Percentiles rank a stretch among this genome's conserved stretches.
These are phyloP conservation scores for Sphaerophoria rueppellii DNA, from an alignment of 2,888 invertebrate genomes.

Conservation along the genomic window DNA sequence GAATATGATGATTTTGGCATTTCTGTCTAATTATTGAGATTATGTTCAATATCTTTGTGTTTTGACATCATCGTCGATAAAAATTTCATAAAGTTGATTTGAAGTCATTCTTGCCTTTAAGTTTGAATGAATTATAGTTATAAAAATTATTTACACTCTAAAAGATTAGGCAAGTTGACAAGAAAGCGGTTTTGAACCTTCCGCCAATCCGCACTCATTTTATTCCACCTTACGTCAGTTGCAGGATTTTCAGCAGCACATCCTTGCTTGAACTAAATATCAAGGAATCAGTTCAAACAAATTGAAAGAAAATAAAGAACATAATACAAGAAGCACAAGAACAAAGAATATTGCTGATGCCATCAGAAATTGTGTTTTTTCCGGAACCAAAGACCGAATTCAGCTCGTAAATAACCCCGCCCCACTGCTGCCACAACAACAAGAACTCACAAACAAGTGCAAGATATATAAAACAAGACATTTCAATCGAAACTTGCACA, in stretches of 20 bases:
- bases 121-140: too few relatives aligned
- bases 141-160: too few relatives aligned
- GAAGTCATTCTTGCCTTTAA: too few relatives aligned
- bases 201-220: neutral
- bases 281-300: slow-evolving; percentile 43
- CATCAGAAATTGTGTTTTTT: slow-evolving; percentile 36
- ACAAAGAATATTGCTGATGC: slow-evolving; percentile 48
- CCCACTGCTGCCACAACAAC: slow-evolving; percentile 5
- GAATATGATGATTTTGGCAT: slow-evolving; percentile 55
- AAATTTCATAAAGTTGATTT: too few relatives aligned
- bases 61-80: too few relatives aligned
- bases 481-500: slow-evolving; percentile 50
- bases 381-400: slow-evolving; percentile 46
- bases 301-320: neutral
- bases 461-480: slow-evolving; percentile 26
- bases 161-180: too few relatives aligned
- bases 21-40: slow-evolving; percentile 57
- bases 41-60: neutral
- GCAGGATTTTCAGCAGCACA: slow-evolving; percentile 37
- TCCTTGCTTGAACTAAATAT: slow-evolving; percentile 28
- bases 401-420: slow-evolving; percentile 61
- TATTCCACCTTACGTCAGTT: slow-evolving; percentile 44
- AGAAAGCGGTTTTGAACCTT: neutral
- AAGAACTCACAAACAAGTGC: neutral
- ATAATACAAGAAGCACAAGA: neutral